phyloP scores from a whole-genome alignment of 92 coral and sea anemone species.

The Diadumene lineata region DNA sequence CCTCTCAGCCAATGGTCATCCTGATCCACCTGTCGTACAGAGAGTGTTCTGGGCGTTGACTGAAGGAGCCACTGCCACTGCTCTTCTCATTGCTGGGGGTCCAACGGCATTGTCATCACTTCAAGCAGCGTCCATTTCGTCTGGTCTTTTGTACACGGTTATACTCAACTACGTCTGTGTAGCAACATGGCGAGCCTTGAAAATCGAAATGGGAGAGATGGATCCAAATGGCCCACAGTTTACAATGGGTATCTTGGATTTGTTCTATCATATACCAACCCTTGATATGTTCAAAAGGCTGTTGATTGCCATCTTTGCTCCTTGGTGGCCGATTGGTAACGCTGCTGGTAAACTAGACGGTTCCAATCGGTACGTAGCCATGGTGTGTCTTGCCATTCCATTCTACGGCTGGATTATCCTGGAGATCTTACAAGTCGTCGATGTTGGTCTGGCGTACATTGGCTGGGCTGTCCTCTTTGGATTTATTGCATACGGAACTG shows the following conservation, averaged over 20 bases:
- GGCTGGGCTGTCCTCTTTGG: constrained; percentile 8
- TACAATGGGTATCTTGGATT: not conserved
- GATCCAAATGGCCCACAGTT: constrained; percentile 3
- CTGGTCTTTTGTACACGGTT: not conserved
- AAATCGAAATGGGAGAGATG: constrained; percentile 2
- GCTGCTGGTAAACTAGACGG: not conserved
- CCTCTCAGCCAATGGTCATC: not conserved
- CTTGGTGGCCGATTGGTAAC: not conserved
- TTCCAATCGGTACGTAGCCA: not conserved
- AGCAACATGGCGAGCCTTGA: not conserved
- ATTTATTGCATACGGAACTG: not conserved
- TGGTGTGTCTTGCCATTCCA: not conserved
- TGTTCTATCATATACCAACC: not conserved
- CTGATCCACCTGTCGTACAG: not conserved
- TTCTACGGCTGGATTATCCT: not conserved
- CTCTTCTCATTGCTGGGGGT: constrained; percentile 2
- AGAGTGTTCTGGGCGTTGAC: constrained; percentile 1
- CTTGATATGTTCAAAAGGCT: not conserved
- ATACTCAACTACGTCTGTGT: not conserved
- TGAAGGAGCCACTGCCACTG: constrained; percentile 3
- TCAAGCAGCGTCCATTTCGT: not conserved
- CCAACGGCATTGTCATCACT: not conserved
- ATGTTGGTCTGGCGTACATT: constrained; percentile 4
- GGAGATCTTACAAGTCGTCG: not conserved
- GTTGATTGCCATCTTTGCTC: not conserved